Base-by-base conservation (phyloP, 2,113 vertebrate genomes). In the Neofelis nebulosa region DNA sequence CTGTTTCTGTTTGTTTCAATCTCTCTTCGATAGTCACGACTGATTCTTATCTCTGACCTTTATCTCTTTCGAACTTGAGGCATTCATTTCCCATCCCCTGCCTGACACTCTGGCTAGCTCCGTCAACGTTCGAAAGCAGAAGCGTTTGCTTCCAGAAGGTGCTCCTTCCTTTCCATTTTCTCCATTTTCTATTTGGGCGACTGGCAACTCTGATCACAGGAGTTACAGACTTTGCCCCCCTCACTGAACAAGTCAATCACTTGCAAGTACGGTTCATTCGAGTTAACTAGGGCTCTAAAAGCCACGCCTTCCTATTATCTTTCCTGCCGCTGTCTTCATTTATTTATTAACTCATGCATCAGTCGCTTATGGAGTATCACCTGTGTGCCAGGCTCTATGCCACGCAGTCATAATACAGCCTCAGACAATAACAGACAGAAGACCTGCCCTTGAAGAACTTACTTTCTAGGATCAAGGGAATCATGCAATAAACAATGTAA, bases 311-410 rank as follows among this genome's bases (percentile, higher is more conserved):
- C 81, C 38, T n/a, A 3, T 66, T n/a, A 1, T 16, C 57, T 27
- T 36, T 27, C 23, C 23, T 25, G 63, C 13, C 0, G 0, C 33
- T n/a, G 45, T 33, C 25, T 69, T 68, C 18, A 0, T 68, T 36
- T 38, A 25, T 65, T 29, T 52, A 76, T 92, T 85, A 15, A 63
- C 36, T 45, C 50, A 2, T 8, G 29, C 14, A 6, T 19, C 48
- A n/a, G 9, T 25, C 23, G 6, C 7, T 55, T 31, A 2, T 31
- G 14, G 50, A 5, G n/a, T 36, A 14, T 50, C 10, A 2, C 10
- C 52, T 31, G 0, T 4, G 7, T 14, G 1, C 15, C 52, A n/a
- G 68, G 78, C 8, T 1, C 4, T 11, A 4, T 48, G 29, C 55
- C 15, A 25, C 38, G 36, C 19, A n/a, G 8, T 21, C 2, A 9